Conservation (phyloP, 2,797 vertebrate species). For the Rhincodon typus region DNA sequence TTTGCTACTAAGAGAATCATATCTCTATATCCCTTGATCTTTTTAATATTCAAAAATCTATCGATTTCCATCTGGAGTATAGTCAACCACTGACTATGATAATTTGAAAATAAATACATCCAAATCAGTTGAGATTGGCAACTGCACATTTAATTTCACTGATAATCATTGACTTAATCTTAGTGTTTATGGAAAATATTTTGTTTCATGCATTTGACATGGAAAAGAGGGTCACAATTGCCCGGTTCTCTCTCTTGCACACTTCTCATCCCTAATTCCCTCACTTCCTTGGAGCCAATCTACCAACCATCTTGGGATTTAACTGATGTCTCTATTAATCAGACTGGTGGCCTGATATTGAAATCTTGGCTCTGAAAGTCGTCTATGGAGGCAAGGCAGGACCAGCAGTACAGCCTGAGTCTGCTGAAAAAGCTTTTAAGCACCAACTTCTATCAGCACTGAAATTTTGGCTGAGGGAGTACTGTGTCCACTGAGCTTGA, state of each 20-base stretch:
- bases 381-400: too few relatives aligned
- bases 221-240: background rate
- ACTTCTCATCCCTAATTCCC: too few relatives aligned
- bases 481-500: background rate
- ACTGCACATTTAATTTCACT: background rate
- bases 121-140: background rate
- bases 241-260: background rate
- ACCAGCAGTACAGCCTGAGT: background rate
- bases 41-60: background rate
- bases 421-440: too few relatives aligned
- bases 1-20: background rate
- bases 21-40: too few relatives aligned
- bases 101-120: background rate
- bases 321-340: background rate
- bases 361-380: background rate
- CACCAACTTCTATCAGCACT: background rate
- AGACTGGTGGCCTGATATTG: background rate
- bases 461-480: background rate
- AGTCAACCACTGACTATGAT: background rate
- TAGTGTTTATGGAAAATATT: background rate
- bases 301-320: background rate
- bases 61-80: background rate
- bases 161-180: background rate
- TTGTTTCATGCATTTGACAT: background rate
- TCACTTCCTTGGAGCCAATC: background rate